Conservation (phyloP, 2,113 vertebrate genomes). For the Toxotes chatareus region DNA sequence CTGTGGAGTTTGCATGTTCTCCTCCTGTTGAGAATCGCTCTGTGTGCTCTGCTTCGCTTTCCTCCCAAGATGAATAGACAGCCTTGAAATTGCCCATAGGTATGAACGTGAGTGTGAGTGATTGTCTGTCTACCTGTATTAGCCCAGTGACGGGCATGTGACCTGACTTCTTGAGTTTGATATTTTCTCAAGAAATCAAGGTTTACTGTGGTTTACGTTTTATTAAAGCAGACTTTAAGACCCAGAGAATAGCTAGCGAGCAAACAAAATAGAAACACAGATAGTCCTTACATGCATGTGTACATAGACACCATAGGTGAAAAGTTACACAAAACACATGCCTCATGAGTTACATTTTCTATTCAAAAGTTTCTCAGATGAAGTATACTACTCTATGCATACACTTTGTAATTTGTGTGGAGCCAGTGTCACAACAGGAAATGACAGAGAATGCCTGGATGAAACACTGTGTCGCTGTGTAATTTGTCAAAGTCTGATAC, state of each 20-base stretch:
- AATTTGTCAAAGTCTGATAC: conserved; percentile 44
- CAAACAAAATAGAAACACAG: not conserved
- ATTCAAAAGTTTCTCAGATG: not conserved
- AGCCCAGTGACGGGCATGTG: not conserved
- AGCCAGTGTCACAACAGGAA: conserved; percentile 11
- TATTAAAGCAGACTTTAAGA: not conserved
- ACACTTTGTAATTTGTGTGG: not conserved
- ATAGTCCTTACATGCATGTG: not conserved
- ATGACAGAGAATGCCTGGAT: conserved; percentile 14
- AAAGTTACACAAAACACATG: not conserved
- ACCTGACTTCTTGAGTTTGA: not conserved
- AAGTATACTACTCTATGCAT: not conserved
- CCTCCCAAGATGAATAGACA: conserved; percentile 35
- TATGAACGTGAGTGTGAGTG: not conserved
- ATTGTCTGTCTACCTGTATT: conserved; percentile 17
- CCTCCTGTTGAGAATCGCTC: conserved; percentile 3
- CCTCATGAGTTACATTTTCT: not conserved
- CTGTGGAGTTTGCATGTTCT: conserved; percentile 12
- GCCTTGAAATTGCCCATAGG: conserved; percentile 23
- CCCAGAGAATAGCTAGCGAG: not conserved
- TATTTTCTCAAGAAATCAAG: not conserved
- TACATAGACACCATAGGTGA: not conserved
- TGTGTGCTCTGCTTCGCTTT: not conserved
- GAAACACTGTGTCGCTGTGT: conserved; percentile 4
- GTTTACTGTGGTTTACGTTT: not conserved